A percentile compares a stretch with the other conserved stretches of the same genome.
Evolutionary conservation across 2,888 invertebrate genomes (phyloP).

Genomic region (Apoderus coryli): DNA sequence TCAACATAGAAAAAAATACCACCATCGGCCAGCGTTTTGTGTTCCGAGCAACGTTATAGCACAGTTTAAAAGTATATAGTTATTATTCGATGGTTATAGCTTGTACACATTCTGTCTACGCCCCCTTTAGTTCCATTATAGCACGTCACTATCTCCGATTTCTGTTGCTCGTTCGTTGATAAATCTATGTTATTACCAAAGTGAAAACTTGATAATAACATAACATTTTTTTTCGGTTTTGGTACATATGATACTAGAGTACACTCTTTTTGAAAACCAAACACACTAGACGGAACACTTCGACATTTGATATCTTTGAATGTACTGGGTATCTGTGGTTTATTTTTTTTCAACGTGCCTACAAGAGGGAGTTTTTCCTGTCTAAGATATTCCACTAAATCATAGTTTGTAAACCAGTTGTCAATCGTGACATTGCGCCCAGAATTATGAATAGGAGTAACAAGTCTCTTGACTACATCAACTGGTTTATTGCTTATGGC

Average conservation of each 20-base stretch:
- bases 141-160: constrained; percentile 1
- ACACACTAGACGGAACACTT: not conserved
- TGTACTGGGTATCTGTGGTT: constrained; percentile 1
- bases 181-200: constrained; percentile 3
- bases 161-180: constrained; percentile 3
- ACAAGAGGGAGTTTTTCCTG: constrained; percentile 3
- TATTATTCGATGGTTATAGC: too few species aligned
- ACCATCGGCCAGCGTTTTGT: constrained; percentile 2
- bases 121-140: constrained; percentile 3
- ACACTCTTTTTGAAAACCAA: constrained; percentile 4
- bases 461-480: constrained; percentile 12
- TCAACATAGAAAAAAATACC: constrained; percentile 2
- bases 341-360: constrained; percentile 1
- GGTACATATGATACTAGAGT: constrained; percentile 6
- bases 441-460: constrained; percentile 9
- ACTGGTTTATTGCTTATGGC: constrained; percentile 11
- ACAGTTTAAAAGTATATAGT: too few species aligned
- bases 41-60: constrained; percentile 3
- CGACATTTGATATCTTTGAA: constrained; percentile 3
- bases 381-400: constrained; percentile 5
- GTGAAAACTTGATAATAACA: constrained; percentile 1
- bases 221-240: constrained; percentile 2
- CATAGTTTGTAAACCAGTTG: constrained; percentile 14
- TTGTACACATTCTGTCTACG: not conserved
- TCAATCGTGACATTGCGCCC: constrained; percentile 14